Evolutionary conservation across 2,888 invertebrate species (phyloP).

Genomic region (Archips xylosteana): DNA sequence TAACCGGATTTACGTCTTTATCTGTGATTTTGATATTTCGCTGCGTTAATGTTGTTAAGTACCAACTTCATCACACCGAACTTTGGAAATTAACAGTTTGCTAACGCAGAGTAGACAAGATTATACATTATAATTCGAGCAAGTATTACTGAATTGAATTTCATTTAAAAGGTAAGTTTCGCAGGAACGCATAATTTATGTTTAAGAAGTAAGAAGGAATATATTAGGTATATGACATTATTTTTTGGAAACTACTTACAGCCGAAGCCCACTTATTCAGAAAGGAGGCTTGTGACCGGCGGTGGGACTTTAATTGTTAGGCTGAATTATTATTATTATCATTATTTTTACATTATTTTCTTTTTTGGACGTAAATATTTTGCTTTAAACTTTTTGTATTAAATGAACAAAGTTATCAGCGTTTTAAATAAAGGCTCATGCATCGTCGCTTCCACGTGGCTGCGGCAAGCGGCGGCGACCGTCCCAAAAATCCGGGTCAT

Average conservation of each 20-base stretch:
- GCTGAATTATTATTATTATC: no score
- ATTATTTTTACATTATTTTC: no score
- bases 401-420: constrained; percentile 19
- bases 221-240: neutral
- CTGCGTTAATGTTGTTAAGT: constrained; percentile 5
- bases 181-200: neutral
- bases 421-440: constrained; percentile 17
- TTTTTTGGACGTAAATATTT: neutral
- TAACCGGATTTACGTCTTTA: neutral
- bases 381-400: neutral
- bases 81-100: neutral
- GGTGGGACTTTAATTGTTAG: no score
- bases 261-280: no score
- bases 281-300: no score
- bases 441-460: constrained; percentile 16
- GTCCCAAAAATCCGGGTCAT: constrained; percentile 41
- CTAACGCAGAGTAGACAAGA: neutral
- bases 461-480: constrained; percentile 19
- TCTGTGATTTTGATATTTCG: neutral
- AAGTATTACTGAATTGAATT: neutral
- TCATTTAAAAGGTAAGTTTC: neutral
- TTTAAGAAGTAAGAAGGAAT: no score
- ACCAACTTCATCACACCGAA: constrained; percentile 7
- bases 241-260: neutral
- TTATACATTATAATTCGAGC: neutral